Evolutionary conservation across 2,797 vertebrate species (phyloP), one percentile per base, ranked within the genome.

Genomic region (Sebastiscus albofasciatus): DNA sequence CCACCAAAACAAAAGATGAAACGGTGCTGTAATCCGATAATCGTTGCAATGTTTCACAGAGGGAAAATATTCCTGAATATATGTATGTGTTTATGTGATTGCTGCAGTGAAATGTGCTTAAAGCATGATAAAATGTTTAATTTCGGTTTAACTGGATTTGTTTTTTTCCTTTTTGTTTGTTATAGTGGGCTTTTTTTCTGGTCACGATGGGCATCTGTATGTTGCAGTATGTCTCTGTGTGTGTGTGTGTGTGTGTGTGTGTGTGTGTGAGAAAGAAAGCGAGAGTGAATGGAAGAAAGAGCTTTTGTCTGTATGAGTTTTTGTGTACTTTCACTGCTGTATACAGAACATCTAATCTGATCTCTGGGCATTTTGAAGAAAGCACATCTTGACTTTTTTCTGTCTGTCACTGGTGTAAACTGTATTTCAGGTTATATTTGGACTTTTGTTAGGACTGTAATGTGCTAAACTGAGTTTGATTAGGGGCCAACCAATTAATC

Each of bases 1-100:
- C 80, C 90, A 91, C 79, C 92, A 91, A 93, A 94, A 94, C 94
- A 94, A 93, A 92, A 92, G 89, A 91, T 93, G 91, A 91, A 93
- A 92, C 86, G 75, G 90, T 89, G 24, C 64, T 66, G 24, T 66
- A 94, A 94, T 94, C 91, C 75, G 31, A 94, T 94, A 94, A 94
- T 93, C 61, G 85, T 89, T 93, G 54, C 93, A 94, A 92, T 73
- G 85, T 92, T 92, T 86, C 74, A 79, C 85, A 76, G 83, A 86
- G 81, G 90, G 87, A 85, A 93, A 91, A 86, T 90, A 85, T 92
- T 92, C 86, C 82, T 82, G 55, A 85, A 91, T 92, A 83, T 81
- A 90, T 92, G 84, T 87, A 66, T 68, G 71, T 88, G 91, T 94
- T 93, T 92, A 91, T 84, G 75, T 75, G 87, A 87, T 83, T 42